Evolutionary conservation across 2,797 vertebrate species (phyloP).

Genomic region (Orientallactaga sibirica): DNA sequence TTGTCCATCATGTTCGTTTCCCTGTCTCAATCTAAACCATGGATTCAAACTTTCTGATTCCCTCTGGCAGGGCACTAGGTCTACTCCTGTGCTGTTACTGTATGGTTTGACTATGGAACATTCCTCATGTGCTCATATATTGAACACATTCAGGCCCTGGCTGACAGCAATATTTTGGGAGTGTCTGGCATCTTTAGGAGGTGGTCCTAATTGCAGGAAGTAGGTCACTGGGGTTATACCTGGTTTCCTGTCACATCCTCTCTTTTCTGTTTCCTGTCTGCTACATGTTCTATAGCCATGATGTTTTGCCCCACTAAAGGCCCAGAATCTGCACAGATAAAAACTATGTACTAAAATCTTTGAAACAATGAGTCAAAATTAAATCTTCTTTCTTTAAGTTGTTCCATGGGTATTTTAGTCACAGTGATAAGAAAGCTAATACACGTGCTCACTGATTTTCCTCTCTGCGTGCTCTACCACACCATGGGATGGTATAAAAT

Average conservation of each 20-base stretch:
- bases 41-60: rapidly evolving
- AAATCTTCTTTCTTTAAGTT: not conserved
- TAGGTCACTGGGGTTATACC: not conserved
- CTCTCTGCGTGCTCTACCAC: not conserved
- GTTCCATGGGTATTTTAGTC: not conserved
- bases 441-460: rapidly evolving
- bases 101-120: not conserved
- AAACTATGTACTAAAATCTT: not conserved
- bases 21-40: too few relatives aligned
- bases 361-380: not conserved
- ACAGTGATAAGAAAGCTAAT: not conserved
- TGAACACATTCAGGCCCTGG: not conserved
- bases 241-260: not conserved
- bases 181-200: not conserved
- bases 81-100: too few relatives aligned
- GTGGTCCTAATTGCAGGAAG: not conserved
- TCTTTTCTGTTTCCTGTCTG: not conserved
- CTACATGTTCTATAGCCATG: not conserved
- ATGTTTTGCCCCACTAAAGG: not conserved
- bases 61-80: not conserved
- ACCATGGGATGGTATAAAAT: not conserved
- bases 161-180: not conserved
- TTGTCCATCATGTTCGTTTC: rapidly evolving
- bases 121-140: not conserved
- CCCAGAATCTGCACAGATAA: not conserved